Base-by-base conservation (phyloP, 2,797 vertebrate species). In the Halcyon leucocephala region DNA sequence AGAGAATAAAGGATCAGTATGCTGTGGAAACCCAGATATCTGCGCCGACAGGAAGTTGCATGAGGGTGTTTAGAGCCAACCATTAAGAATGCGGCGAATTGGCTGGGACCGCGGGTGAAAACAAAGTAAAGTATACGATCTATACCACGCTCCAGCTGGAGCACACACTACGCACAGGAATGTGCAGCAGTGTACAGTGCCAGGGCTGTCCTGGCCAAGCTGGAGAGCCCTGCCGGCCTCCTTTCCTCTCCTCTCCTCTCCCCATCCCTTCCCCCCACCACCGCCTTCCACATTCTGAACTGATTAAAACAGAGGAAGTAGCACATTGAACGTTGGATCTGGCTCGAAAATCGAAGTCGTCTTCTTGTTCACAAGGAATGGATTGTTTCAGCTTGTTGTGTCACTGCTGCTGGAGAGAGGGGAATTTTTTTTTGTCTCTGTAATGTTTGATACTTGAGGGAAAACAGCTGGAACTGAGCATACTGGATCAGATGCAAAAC, bases 381-480 rank as follows among this genome's bases (percentile, higher is more conserved):
- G 97, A 98, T 98, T 98, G 98, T 98, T 98, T 98, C 97, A 98
- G 97, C 97, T 96, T 96, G 97, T 97, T 97, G 97, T 98, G 98
- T 98, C 97, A 97, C 93, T 98, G 97, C 97, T 97, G 96, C 95
- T 78, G 97, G 95, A 97, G 85, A 97, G 94, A 95, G 92, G 96
- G 94, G 91, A 81, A 96, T 97, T 97, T 95, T 97, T 96, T 97
- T 97, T 95, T 84, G 93, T 97, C 95, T 96, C 97, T 97, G 98
- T 98, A 98, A 98, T 98, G 97, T 97, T 98, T 97, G 98, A 97
- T 97, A 98, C 98, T 98, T 98, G 98, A 98, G 98, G 97, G 98
- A 98, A 98, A 98, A 98, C 98, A 98, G 98, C 98, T 98, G 98
- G 98, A 97, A 97, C 83, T 69, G 95, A 97, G 96, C 94, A 97